phyloP scores from a whole-genome alignment of 2,797 vertebrate genomes.

The Nyctalus aviator region DNA sequence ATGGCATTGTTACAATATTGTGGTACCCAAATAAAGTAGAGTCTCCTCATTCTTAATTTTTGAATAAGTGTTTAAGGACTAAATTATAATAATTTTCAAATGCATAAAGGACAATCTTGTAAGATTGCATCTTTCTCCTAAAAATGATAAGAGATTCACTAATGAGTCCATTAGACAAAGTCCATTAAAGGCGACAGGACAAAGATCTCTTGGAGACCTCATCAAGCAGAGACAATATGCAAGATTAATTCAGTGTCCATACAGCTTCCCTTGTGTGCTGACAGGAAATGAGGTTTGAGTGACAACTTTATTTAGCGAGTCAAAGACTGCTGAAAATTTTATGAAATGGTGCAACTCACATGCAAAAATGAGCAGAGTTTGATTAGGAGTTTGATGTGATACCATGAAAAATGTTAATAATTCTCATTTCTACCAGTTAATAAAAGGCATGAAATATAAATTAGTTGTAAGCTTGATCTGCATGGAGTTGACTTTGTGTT shows the following conservation, averaged over 20 bases:
- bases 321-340: slow-evolving; percentile 84
- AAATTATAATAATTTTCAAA: slow-evolving; percentile 91
- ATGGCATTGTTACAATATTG: slow-evolving; percentile 77
- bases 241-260: slow-evolving; percentile 86
- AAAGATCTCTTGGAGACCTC: slow-evolving; percentile 84
- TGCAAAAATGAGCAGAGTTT: slow-evolving; percentile 73
- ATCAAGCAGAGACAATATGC: slow-evolving; percentile 85
- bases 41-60: slow-evolving; percentile 76
- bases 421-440: slow-evolving; percentile 86
- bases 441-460: slow-evolving; percentile 84
- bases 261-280: slow-evolving; percentile 75
- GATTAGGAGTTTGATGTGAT: slow-evolving; percentile 76
- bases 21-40: slow-evolving; percentile 65
- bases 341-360: slow-evolving; percentile 82
- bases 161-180: slow-evolving; percentile 86
- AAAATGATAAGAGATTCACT: slow-evolving; percentile 88
- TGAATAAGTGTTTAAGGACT: slow-evolving; percentile 80
- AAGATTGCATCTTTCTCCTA: slow-evolving; percentile 80
- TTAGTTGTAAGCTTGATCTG: slow-evolving; percentile 79
- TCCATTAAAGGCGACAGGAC: slow-evolving; percentile 86
- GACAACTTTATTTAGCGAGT: slow-evolving; percentile 88
- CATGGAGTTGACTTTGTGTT: slow-evolving; percentile 81
- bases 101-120: slow-evolving; percentile 81
- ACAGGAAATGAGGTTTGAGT: slow-evolving; percentile 86
- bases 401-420: slow-evolving; percentile 78